Evolutionary conservation across 2,797 vertebrate genomes (phyloP), one percentile per base, ranked within the genome.

Genomic region (Gadopsis marmoratus): DNA sequence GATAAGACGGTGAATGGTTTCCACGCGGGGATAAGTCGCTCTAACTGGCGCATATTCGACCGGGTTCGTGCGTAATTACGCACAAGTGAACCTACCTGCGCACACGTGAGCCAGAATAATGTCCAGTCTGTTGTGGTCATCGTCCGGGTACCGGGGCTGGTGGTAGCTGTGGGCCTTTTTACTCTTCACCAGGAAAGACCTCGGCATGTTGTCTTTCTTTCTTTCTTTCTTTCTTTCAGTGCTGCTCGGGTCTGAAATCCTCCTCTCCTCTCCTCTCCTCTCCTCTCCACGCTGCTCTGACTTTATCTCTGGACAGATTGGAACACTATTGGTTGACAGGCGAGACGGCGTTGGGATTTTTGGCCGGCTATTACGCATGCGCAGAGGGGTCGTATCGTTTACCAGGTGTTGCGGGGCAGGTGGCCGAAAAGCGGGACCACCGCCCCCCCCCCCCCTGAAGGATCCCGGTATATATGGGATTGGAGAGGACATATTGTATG

Each of bases 151-250:
- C 33, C 98, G 95, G 31, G 96, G 97, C 90, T 97, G 97, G 89
- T 99, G 98, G 95, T 99, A 99, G 93, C 97, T 99, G 94, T 99
- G 98, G 31, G 98, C 98, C 92, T 97, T 95, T 92, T 99, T 99
- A 86, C 98, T 99, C 94, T 99, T 99, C 81, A 99, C 98, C 67
- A 99, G 93, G 91, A 99, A 99, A 35, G 98, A 99, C 88, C 98
- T 96, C 86, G 98, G 98, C 98, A 99, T 99, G 78, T 63, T 85
- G 21, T 39, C 1, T 11, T 39, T 11, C 3, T 82, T 26, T 62
- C 56, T 59, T 58, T 77, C 56, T 31, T 17, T 77, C 64, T 59
- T 58, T 77, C 56, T 31, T 17, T 77, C 64, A 8, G 21, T 10
- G 67, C 39, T 50, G 50, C 29, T 79, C 63, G 1, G 43, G 17